Percentiles rank a stretch among this genome's conserved stretches.
Conservation (phyloP, 2,888 invertebrate genomes). For the Deilephila elpenor region DNA sequence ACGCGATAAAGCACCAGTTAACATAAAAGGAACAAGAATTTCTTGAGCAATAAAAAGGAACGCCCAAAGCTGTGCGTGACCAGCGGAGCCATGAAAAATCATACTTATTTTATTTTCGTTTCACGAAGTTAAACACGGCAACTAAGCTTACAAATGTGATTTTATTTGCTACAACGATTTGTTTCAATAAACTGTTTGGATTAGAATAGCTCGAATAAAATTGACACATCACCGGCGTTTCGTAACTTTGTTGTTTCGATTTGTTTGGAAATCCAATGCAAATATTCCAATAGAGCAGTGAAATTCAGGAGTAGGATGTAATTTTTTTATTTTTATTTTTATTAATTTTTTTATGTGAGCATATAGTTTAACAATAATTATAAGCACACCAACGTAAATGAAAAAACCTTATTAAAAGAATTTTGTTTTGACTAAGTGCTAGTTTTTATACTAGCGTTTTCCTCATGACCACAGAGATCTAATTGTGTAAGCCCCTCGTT, state of each 20-base stretch:
- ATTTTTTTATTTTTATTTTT: too few species aligned
- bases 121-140: slow-evolving; percentile 49
- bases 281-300: too few species aligned
- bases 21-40: slow-evolving; percentile 74
- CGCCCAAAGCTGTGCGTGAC: slow-evolving; percentile 71
- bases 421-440: too few species aligned
- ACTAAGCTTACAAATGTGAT: slow-evolving; percentile 37
- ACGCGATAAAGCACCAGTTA: slow-evolving; percentile 75
- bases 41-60: slow-evolving; percentile 71
- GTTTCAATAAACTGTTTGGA: slow-evolving; percentile 12
- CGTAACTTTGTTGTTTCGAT: neutral
- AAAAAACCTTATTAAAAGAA: too few species aligned
- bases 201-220: neutral
- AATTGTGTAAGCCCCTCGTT: too few species aligned
- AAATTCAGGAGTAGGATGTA: too few species aligned
- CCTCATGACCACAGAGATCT: too few species aligned
- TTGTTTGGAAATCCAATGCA: too few species aligned
- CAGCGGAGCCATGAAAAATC: slow-evolving; percentile 67
- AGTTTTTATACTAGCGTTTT: too few species aligned
- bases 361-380: too few species aligned
- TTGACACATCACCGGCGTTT: neutral
- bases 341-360: too few species aligned
- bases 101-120: slow-evolving; percentile 67
- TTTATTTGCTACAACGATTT: slow-evolving; percentile 25
- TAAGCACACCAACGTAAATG: too few species aligned